Base-by-base conservation (phyloP, 2,888 invertebrate genomes). In the Meiosimyza decipiens region DNA sequence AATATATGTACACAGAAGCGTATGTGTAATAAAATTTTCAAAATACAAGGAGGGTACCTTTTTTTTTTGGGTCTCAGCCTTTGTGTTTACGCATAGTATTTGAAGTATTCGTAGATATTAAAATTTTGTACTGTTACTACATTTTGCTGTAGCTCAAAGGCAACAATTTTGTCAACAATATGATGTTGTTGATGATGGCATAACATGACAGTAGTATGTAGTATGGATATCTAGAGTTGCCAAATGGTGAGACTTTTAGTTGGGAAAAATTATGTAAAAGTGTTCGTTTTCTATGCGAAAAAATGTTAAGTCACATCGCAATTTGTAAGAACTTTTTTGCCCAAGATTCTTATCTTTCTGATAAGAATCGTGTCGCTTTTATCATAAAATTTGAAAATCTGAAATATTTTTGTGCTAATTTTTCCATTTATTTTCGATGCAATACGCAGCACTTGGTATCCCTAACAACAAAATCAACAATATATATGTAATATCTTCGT, bases 1-100 rank as follows among this genome's bases (percentile, higher is more conserved):
- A 40, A 40, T 9, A 40, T 40, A 40, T 40, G 6, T 40, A 40
- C 40, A 40, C 40, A 40, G 40, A 6, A 40, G 40, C 64, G 64
- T 64, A 64, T 64, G 64, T 64, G 64, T 64, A 51, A 51, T 50
- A 64, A 63, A 64, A 51, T 64, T 51, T 40, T 7, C 40, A 64
- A 18, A 28, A 51, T 49, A 50, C n/a, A 50, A 63, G 63, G 63
- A 50, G 13, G 49, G 50, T 12, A 12, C 13, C 5, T 22, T 57
- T 55, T 28, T 28, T 28, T 28, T 28, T 28, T 28, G 28, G 6
- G 16, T 1, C 57, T 57, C 28, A 28, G 22, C 18, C 28, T 28
- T 13, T 22, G 13, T 28, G 28, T 28, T 18, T 22, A 57, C 57
- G 40, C 40, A 18, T 57, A 22, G 64, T n/a, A 47, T 16, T 40